Evolutionary conservation across 2,797 vertebrate species (phyloP), one percentile per base, ranked within the genome.

Genomic region (Morus bassanus): DNA sequence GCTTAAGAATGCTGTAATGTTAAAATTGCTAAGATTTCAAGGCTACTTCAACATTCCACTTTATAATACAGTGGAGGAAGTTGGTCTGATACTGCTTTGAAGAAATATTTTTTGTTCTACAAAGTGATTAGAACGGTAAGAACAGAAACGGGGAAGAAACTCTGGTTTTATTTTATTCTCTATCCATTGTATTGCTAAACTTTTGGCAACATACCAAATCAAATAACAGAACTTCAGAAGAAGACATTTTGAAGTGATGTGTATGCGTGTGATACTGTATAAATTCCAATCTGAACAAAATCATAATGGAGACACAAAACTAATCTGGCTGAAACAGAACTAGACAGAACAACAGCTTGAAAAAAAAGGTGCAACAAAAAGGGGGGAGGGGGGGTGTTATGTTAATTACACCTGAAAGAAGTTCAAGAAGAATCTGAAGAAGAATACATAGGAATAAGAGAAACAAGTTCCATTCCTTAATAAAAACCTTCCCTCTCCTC

Each of bases 381-480:
- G 12, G 11, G 11, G 2, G 10, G n/a, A n/a, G 14, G 4, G 23
- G 5, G 25, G 6, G 1, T 41, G 7, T n/a, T 31, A 53, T 10
- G 15, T 10, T 60, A 82, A 79, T 33, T 31, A 68, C 18, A 85
- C 21, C 21, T 35, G n/a, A 70, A 72, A 65, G 24, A 72, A 48
- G 10, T 53, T 72, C 28, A 73, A 45, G 3, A 87, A 43, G 21
- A 91, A n/a, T 19, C 1, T 0, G 8, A 53, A 70, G 30, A 65
- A 74, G 5, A 63, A 50, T 18, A 61, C 8, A 76, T 0, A 76
- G 21, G 17, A 88, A 69, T 45, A 46, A 78, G 21, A 68, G 24
- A 74, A 92, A 64, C 10, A 85, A 43, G 4, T 43, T 67, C 6
- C 51, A 48, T 48, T 86, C 11, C 33, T 33, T 85, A 70, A 51